phyloP scores from a whole-genome alignment of 2,113 vertebrate genomes.

The Campylomormyrus numenius region DNA sequence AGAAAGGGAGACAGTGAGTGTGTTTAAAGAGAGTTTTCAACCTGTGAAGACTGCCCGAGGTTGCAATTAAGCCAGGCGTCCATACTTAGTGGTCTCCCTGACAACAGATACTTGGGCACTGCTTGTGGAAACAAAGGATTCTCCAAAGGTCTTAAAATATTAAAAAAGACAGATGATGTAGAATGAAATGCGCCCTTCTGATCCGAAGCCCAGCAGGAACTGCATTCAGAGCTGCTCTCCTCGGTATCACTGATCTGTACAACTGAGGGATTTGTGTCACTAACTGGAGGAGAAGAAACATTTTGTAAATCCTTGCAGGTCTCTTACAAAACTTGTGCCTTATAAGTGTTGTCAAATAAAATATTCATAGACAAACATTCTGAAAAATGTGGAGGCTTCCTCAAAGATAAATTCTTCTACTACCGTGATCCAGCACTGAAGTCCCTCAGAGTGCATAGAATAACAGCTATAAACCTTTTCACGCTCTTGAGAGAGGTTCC shows the following conservation, averaged over 20 bases:
- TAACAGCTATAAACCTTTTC: not conserved
- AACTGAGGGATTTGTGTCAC: not conserved
- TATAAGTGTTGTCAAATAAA: not conserved
- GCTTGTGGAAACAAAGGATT: slow-evolving; percentile 20
- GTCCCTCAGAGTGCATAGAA: not conserved
- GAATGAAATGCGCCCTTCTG: not conserved
- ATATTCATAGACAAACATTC: not conserved
- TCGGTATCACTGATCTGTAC: not conserved
- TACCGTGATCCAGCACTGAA: not conserved
- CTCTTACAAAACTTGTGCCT: not conserved
- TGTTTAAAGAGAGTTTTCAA: slow-evolving; percentile 5
- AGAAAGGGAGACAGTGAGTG: slow-evolving; percentile 33
- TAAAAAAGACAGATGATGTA: slow-evolving; percentile 15
- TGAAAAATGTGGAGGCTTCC: not conserved
- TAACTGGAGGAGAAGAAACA: not conserved
- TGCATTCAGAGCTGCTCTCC: not conserved
- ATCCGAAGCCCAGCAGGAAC: not conserved
- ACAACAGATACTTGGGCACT: slow-evolving; percentile 16
- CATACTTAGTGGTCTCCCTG: slow-evolving; percentile 17
- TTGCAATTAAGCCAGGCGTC: slow-evolving; percentile 21
- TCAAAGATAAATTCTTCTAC: not conserved
- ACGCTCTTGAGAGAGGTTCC: not conserved
- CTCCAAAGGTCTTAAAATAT: slow-evolving; percentile 11
- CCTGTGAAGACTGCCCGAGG: slow-evolving; percentile 11
- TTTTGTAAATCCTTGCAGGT: not conserved